Base-by-base conservation (phyloP, 2,888 invertebrate species). In the Hololepta plana region DNA sequence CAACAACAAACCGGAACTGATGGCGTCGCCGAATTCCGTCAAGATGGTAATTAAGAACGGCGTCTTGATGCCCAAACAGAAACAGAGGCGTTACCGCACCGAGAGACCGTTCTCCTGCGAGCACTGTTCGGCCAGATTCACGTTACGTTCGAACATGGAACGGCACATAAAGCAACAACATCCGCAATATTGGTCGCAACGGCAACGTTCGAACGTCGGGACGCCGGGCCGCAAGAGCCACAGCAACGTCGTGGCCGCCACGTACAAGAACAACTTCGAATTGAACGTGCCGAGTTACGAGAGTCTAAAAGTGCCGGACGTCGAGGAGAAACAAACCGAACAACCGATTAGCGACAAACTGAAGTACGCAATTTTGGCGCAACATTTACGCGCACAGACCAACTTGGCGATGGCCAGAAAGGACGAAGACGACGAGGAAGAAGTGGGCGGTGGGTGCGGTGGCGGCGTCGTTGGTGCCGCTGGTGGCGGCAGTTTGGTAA, bases 101-200 rank as follows among this genome's bases (percentile, higher is more conserved):
- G 88, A 90, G 47, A 60, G 88, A 13, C 88, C 88, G 0, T 90
- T 87, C 51, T 75, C 79, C 1, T 91, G 90, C 49, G 81, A 82
- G 30, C 81, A 85, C 45, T 90, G 91, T 51, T 76, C 82, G 0
- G 87, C 88, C 0, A 63, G 82, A 27, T 91, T 91, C 44, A 90
- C 90, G 1, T 57, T 90, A 7, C 64, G 85, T n/a, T 87, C 87
- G 6, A 90, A 91, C 42, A 90, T 90, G 85, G 90, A 90, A 50
- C 64, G 88, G 1, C 91, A 91, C 41, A 81, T 90, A 3, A 90
- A 90, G 46, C 87, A 88, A 41, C 88, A 90, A 40, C 91, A 91
- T 57, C 88, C 88, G 0, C 80, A 84, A 34, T 76, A 70, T 45
- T 88, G 87, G 77, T 79, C 79, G 27, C 77, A 82, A 35, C 60